Percentiles rank a stretch among this genome's conserved stretches.
phyloP scores from a whole-genome alignment of 1,140 invertebrate genomes.

The Bombus turneri region DNA sequence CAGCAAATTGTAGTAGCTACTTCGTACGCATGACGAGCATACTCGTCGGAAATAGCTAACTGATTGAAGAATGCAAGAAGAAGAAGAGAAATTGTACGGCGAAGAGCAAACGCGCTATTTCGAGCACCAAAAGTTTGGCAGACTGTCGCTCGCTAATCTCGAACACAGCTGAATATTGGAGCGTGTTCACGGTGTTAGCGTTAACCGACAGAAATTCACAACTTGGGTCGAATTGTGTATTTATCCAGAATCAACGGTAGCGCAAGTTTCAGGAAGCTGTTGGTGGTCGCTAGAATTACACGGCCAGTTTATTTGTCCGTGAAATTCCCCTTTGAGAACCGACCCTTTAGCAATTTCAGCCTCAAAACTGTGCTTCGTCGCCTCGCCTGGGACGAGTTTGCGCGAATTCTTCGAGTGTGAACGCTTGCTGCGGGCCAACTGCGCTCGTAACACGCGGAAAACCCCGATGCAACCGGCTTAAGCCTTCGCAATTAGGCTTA shows the following conservation, averaged over 20 bases:
- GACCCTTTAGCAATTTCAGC: slow-evolving; percentile 40
- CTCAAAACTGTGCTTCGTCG: slow-evolving; percentile 26
- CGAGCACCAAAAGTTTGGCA: background rate
- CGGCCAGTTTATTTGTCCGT: slow-evolving; percentile 56
- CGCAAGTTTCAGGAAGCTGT: slow-evolving; percentile 25
- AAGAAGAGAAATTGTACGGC: too few species aligned
- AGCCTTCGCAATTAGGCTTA: background rate
- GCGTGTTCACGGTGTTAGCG: background rate
- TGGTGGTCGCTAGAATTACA: slow-evolving; percentile 58
- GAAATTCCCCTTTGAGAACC: slow-evolving; percentile 56
- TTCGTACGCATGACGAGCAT: too few species aligned
- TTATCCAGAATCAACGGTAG: background rate
- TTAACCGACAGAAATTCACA: slow-evolving; percentile 32
- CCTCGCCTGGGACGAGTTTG: background rate
- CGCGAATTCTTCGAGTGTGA: slow-evolving; percentile 42
- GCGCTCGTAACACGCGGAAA: background rate
- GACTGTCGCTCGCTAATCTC: background rate
- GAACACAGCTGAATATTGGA: background rate
- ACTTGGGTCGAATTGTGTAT: slow-evolving; percentile 9
- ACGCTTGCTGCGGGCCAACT: slow-evolving; percentile 15
- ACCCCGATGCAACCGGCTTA: background rate
- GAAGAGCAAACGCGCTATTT: background rate
- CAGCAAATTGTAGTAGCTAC: too few species aligned
- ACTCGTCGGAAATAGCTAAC: too few species aligned
- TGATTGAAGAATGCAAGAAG: too few species aligned